Conservation (phyloP, 2,113 vertebrate species). For the Polypterus bichir region DNA sequence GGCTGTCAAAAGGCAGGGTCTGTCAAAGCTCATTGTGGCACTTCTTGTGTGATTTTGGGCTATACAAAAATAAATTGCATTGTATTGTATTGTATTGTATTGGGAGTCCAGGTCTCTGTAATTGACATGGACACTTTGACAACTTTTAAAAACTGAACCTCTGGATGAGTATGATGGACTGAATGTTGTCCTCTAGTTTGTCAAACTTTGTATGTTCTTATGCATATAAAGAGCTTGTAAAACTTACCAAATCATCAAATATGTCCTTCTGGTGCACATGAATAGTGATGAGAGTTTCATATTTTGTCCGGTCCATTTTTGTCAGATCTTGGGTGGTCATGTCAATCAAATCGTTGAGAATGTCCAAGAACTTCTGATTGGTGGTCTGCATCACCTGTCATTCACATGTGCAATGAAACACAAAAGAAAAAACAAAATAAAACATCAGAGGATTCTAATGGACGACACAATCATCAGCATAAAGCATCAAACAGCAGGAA, state of each 20-base stretch:
- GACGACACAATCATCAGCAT: background rate
- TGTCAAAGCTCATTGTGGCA: too few relatives aligned
- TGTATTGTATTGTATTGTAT: too few relatives aligned
- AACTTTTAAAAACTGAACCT: background rate
- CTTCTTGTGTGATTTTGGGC: too few relatives aligned
- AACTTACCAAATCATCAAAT: constrained; percentile 45
- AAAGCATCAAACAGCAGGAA: too few relatives aligned
- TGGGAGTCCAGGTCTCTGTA: too few relatives aligned
- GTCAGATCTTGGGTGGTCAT: constrained; percentile 40
- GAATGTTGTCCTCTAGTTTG: too few relatives aligned
- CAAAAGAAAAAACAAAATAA: constrained; percentile 2
- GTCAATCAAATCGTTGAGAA: constrained; percentile 45
- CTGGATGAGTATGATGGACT: background rate
- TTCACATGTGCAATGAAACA: background rate
- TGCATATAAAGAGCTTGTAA: background rate
- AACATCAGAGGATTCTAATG: background rate
- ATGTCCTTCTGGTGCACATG: constrained; percentile 53
- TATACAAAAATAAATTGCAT: too few relatives aligned
- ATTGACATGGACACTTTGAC: too few relatives aligned
- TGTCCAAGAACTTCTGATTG: constrained; percentile 42
- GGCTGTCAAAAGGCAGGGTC: too few relatives aligned
- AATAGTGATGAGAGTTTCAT: constrained; percentile 47
- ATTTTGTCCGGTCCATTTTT: constrained; percentile 45
- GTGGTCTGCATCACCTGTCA: constrained; percentile 41
- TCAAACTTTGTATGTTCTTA: too few relatives aligned